Conservation (phyloP, 64 coral and sea anemone species). For the Catalaphyllia jardinei region DNA sequence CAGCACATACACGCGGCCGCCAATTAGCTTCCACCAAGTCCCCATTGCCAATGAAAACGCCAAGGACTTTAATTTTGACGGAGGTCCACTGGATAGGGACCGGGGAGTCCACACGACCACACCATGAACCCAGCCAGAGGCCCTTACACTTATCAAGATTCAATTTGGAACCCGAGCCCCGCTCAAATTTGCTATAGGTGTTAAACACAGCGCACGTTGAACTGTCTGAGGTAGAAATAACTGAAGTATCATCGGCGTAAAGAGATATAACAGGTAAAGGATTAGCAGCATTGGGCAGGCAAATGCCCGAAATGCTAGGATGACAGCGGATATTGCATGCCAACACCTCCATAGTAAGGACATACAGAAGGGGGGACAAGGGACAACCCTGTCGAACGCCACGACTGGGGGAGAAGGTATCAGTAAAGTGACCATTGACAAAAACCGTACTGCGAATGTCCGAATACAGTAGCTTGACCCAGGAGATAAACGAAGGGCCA, state of each 20-base stretch:
- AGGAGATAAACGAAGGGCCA: neutral
- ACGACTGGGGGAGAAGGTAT: slow-evolving; percentile 4
- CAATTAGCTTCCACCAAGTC: neutral
- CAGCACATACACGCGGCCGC: neutral
- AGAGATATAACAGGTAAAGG: too few relatives aligned
- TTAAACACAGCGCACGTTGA: neutral
- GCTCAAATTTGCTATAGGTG: slow-evolving; percentile 12
- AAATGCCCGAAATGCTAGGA: too few relatives aligned
- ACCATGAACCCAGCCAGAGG: slow-evolving; percentile 33
- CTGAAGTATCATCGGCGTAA: slow-evolving; percentile 41
- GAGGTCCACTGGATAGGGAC: too few relatives aligned
- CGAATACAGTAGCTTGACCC: slow-evolving; percentile 33
- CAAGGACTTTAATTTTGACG: too few relatives aligned
- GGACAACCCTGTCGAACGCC: slow-evolving; percentile 77
- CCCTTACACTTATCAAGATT: slow-evolving; percentile 52
- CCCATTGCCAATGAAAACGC: too few relatives aligned
- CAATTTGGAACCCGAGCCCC: neutral
- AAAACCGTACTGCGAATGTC: neutral
- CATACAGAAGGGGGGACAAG: slow-evolving; percentile 19
- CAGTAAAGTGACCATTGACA: slow-evolving; percentile 22
- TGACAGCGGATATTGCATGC: too few relatives aligned
- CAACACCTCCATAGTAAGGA: neutral
- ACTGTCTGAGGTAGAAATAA: neutral
- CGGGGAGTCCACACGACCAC: slow-evolving; percentile 12
- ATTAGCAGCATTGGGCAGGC: too few relatives aligned